Base-by-base conservation (phyloP, 1,140 invertebrate genomes). In the Hypsibius dujardini region DNA sequence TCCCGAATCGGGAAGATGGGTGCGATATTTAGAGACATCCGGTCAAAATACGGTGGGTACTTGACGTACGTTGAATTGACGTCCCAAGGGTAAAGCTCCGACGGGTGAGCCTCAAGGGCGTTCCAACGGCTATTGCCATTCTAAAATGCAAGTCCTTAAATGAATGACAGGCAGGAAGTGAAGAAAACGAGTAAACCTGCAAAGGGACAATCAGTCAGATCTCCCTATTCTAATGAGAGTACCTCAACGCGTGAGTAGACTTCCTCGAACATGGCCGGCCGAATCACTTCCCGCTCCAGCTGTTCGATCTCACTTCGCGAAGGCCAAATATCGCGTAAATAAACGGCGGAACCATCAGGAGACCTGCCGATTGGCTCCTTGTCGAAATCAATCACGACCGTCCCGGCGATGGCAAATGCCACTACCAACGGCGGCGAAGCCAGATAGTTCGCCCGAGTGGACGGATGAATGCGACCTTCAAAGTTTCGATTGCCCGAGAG, bases 221-320 rank as follows among this genome's bases (percentile, higher is more conserved):
- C 28, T 28, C 28, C 28, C 47, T 15, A 15, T 56, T 71, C 15
- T 71, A 56, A 46, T 73, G 1, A 28, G 42, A 72, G 73, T 71
- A 79, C 79, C 71, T 79, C 75, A 71, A 83, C 81, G 73, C 78
- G 90, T 2, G 84, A 84, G 76, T 95, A 95, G n/a, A 93, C 90
- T 82, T 97, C 90, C 76, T 88, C 86, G 79, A 98, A 98, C 91
- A 98, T 96, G n/a, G 90, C 87, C 0, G 94, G 94, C 70, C 96
- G 91, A 1, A 98, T 93, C 77, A 87, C 85, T 77, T 89, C 83
- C 74, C 87, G 86, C 78, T 98, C 95, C 0, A 97, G 87, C 28
- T 84, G 83, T 76, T 81, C 81, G 75, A 98, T 95, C 78, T 96
- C 90, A 2, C 84, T 76, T n/a, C 93, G 82, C 0, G 86, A 87